These are phyloP conservation scores for Cheilosia variabilis DNA, from an alignment of 2,888 invertebrate species.

Conservation along the genomic window DNA sequence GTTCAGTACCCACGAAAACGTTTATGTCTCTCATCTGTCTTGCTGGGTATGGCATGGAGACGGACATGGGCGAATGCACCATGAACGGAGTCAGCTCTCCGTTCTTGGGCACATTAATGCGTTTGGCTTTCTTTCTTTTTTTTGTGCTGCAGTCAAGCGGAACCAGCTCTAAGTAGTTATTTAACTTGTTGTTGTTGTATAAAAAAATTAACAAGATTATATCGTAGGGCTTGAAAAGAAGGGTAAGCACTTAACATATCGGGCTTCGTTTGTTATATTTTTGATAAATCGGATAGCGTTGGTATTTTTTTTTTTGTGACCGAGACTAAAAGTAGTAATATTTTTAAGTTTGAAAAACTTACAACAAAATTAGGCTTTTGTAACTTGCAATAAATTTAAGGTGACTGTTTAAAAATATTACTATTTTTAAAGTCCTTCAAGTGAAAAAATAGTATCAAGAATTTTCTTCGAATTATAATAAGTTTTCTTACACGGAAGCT, in stretches of 20 bases:
- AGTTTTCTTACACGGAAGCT: background rate
- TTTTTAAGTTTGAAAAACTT: too few species aligned
- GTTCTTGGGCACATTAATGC: constrained; percentile 28
- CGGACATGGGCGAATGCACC: constrained; percentile 61
- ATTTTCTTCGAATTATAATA: too few species aligned
- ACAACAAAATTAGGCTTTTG: too few species aligned
- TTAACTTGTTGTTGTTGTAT: constrained; percentile 5
- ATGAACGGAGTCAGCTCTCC: constrained; percentile 10
- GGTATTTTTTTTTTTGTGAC: background rate
- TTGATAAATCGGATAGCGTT: background rate
- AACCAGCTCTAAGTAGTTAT: constrained; percentile 34
- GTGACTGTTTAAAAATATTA: too few species aligned
- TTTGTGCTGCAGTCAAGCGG: constrained; percentile 54
- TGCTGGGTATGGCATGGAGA: constrained; percentile 16
- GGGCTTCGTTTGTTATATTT: background rate
- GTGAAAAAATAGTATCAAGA: too few species aligned
- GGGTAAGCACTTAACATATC: too few species aligned
- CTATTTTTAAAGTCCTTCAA: too few species aligned
- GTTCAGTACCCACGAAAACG: constrained; percentile 20
- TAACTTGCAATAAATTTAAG: too few species aligned
- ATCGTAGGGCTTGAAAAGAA: background rate
- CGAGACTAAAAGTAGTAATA: too few species aligned
- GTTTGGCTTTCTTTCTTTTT: constrained; percentile 52
- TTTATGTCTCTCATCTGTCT: constrained; percentile 45
- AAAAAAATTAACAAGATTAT: background rate